Percentiles rank a stretch among this genome's conserved stretches.
Evolutionary conservation across 2,888 invertebrate genomes (phyloP).

Genomic region (Melanophora roralis): DNA sequence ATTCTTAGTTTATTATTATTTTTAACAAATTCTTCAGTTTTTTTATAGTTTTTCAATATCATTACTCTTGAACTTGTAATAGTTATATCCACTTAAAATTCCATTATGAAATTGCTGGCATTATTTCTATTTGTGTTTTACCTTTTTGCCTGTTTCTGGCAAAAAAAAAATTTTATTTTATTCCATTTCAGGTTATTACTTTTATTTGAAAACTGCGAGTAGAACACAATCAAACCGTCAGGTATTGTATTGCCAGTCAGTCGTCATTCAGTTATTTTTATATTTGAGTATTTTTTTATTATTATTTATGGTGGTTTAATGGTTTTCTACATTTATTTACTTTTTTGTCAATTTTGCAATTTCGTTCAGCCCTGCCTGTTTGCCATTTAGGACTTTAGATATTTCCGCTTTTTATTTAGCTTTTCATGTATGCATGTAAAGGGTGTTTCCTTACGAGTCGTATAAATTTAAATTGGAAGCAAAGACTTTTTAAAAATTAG

Average conservation of each 20-base stretch:
- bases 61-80: constrained; percentile 54
- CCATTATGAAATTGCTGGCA: constrained; percentile 49
- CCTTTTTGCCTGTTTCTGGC: neutral
- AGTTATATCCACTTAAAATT: neutral
- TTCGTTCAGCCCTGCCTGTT: neutral
- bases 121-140: constrained; percentile 14
- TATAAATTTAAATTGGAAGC: too few relatives aligned
- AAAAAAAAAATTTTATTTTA: constrained; percentile 19
- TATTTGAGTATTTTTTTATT: constrained; percentile 5
- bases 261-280: neutral
- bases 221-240: neutral
- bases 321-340: constrained; percentile 11
- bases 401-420: constrained; percentile 17
- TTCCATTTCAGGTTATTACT: constrained; percentile 24
- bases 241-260: constrained; percentile 1
- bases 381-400: constrained; percentile 18
- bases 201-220: too few relatives aligned
- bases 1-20: neutral
- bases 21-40: neutral
- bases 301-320: constrained; percentile 21
- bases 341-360: neutral
- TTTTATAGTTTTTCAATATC: constrained; percentile 2
- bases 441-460: too few relatives aligned
- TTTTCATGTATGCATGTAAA: too few relatives aligned
- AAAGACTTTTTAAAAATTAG: too few relatives aligned